Conservation (phyloP, 2,113 vertebrate genomes). For the Aleadryas rufinucha region DNA sequence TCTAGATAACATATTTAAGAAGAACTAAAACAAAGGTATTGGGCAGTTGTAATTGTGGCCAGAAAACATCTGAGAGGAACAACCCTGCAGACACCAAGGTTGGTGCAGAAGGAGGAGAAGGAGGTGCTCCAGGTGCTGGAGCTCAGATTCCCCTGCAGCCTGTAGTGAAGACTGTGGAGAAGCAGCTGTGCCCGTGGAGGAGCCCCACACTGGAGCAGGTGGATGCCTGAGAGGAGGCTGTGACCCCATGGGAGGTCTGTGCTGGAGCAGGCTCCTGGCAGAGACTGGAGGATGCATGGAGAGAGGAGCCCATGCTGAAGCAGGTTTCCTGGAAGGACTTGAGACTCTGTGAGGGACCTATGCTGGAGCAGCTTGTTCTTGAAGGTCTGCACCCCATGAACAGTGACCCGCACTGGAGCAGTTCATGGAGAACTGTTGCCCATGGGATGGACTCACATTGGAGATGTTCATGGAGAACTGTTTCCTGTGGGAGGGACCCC, state of each 20-base stretch:
- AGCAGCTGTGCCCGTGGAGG: accelerated
- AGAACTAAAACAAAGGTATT: not conserved
- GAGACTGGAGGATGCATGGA: accelerated
- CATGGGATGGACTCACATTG: not conserved
- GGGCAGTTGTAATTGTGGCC: not conserved
- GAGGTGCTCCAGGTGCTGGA: not conserved
- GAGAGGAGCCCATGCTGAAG: not conserved
- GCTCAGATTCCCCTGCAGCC: not conserved
- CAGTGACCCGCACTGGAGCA: not conserved
- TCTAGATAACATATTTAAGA: not conserved
- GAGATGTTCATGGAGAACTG: not conserved
- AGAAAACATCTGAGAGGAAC: not conserved
- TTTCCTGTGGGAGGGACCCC: accelerated
- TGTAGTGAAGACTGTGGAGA: accelerated
- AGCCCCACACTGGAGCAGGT: accelerated
- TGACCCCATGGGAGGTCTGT: accelerated
- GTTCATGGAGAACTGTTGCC: accelerated
- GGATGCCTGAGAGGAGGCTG: not conserved
- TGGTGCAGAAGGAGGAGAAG: not conserved
- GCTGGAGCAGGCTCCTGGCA: not conserved
- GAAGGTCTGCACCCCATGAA: not conserved
- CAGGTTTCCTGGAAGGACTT: not conserved
- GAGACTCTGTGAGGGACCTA: accelerated
- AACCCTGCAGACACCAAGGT: too few relatives aligned
- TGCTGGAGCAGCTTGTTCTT: not conserved